phyloP scores from a whole-genome alignment of 2,113 vertebrate species.

The Mustela lutreola region DNA sequence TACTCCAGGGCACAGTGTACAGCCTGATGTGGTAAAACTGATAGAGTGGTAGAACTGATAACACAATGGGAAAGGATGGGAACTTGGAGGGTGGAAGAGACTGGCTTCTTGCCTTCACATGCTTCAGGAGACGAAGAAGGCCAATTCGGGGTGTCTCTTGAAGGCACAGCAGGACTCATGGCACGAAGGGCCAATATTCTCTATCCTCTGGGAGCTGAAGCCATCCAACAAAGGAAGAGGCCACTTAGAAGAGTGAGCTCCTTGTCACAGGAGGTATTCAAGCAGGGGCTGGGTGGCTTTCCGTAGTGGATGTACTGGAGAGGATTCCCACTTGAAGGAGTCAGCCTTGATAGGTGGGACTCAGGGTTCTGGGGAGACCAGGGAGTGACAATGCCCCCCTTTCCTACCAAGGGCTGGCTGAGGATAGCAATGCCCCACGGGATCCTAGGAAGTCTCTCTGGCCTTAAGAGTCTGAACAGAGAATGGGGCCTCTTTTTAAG shows the following conservation, averaged over 20 bases:
- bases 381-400: not conserved
- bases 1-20: not conserved
- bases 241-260: not conserved
- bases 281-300: not conserved
- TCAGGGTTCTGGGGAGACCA: not conserved
- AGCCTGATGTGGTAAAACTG: too few relatives aligned
- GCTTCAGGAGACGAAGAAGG: not conserved
- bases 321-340: not conserved
- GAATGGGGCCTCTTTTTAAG: slow-evolving; percentile 77
- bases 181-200: not conserved
- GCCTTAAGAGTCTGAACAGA: slow-evolving; percentile 79
- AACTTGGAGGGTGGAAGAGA: not conserved
- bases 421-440: slow-evolving; percentile 57
- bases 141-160: not conserved
- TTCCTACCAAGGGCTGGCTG: not conserved
- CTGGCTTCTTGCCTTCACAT: not conserved
- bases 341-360: not conserved
- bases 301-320: not conserved
- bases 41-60: not conserved
- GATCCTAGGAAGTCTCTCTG: slow-evolving; percentile 35
- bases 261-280: not conserved
- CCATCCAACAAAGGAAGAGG: not conserved
- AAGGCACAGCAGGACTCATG: not conserved
- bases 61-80: not conserved
- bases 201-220: not conserved